Conservation (phyloP, 1,140 invertebrate species). For the Plectus sambesii region DNA sequence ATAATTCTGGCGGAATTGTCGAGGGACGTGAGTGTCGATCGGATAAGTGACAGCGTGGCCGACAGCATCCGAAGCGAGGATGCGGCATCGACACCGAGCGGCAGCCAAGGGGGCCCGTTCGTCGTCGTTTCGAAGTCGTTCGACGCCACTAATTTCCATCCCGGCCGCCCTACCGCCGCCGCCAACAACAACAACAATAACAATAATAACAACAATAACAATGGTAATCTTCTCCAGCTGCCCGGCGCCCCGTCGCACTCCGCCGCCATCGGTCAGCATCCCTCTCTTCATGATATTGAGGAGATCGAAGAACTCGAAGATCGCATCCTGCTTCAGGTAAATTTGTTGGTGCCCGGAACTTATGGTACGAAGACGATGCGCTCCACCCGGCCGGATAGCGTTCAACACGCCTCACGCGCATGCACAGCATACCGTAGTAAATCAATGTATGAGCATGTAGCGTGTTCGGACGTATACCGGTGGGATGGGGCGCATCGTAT, state of each 20-base stretch:
- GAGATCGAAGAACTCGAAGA: conserved; percentile 34
- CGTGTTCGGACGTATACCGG: too few species aligned
- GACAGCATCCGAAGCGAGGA: conserved; percentile 12
- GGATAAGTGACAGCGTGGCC: conserved; percentile 6
- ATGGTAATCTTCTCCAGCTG: too few species aligned
- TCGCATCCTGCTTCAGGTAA: conserved; percentile 14
- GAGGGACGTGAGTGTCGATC: conserved; percentile 21
- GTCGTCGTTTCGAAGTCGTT: conserved; percentile 33
- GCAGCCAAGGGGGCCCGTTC: too few species aligned
- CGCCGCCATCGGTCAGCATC: conserved; percentile 10
- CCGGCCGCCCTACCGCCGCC: too few species aligned
- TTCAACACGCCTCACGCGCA: too few species aligned
- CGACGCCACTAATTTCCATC: conserved; percentile 24
- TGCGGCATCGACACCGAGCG: background rate
- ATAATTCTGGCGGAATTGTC: conserved; percentile 24
- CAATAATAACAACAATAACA: too few species aligned
- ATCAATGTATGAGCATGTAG: too few species aligned
- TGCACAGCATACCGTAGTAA: too few species aligned
- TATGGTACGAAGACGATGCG: too few species aligned
- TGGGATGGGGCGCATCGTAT: too few species aligned
- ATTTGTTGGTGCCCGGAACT: conserved; percentile 5
- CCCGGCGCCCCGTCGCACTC: conserved; percentile 12
- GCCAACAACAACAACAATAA: too few species aligned
- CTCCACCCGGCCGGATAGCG: too few species aligned
- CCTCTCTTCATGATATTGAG: conserved; percentile 21